phyloP scores from a whole-genome alignment of 2,797 vertebrate genomes.

The Synanceia verrucosa region DNA sequence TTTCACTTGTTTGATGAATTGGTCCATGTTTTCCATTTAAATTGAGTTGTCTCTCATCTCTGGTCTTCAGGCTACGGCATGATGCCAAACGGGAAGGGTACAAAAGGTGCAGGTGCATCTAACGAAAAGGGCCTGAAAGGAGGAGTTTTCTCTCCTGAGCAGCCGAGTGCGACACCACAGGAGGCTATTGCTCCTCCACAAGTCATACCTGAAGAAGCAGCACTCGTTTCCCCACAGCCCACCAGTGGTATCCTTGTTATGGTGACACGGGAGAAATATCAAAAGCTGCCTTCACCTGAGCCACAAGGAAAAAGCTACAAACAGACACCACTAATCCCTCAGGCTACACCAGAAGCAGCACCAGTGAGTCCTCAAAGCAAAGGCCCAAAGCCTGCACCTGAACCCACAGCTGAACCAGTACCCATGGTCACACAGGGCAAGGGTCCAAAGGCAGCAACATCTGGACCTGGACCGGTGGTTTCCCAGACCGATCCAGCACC shows the following conservation, averaged over 20 bases:
- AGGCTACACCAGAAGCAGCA: slow-evolving; percentile 33
- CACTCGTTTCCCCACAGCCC: slow-evolving; percentile 10
- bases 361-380: slow-evolving; percentile 23
- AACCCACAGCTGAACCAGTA: slow-evolving; percentile 25
- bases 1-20: not conserved
- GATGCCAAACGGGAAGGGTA: slow-evolving; percentile 51
- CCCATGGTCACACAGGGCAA: slow-evolving; percentile 17
- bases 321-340: slow-evolving; percentile 16
- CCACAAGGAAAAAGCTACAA: slow-evolving; percentile 65
- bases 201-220: slow-evolving; percentile 14
- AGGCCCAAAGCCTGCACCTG: slow-evolving; percentile 21
- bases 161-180: slow-evolving; percentile 37
- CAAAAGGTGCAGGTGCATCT: slow-evolving; percentile 34
- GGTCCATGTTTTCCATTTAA: not conserved
- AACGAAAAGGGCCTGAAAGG: slow-evolving; percentile 64
- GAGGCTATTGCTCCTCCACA: slow-evolving; percentile 33
- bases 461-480: slow-evolving; percentile 32
- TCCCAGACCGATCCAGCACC: slow-evolving; percentile 20
- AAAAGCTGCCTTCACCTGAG: slow-evolving; percentile 40
- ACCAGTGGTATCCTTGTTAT: slow-evolving; percentile 39
- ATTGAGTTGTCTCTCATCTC: not conserved
- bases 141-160: slow-evolving; percentile 50
- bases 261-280: slow-evolving; percentile 58
- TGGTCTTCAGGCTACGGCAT: slow-evolving; percentile 65
- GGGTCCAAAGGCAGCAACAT: slow-evolving; percentile 17